Evolutionary conservation across 2,888 invertebrate genomes (phyloP), one percentile per base, ranked within the genome.

Genomic region (Tethea ocularis): DNA sequence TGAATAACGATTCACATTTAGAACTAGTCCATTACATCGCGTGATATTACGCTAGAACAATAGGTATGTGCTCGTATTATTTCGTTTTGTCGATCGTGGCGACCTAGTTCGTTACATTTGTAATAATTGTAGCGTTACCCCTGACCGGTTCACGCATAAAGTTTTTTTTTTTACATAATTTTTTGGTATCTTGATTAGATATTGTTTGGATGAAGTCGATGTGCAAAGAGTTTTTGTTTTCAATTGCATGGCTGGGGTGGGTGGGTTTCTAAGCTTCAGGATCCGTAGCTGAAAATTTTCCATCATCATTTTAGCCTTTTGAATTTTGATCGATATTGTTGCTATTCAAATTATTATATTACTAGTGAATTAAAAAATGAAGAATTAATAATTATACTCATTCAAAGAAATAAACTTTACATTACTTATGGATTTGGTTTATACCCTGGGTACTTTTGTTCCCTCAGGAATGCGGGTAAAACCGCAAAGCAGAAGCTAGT

Each of bases 71-170:
- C 56, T 54, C 51, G 57, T 52, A 63, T 66, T 66, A 61, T 56
- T 57, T 59, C 36, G 60, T 56, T 57, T 57, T 59, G 54, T 57
- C 60, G 61, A 59, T 61, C 62, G 61, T 61, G 38, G 23, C 64
- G 70, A 68, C 70, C 70, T 58, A 68, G 54, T 58, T 70, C 17
- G 57, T 64, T 63, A 66, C 63, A 59, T 67, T 38, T 60, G 26
- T 59, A 29, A 36, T 46, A 10, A 15, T 17, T 20, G 20, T 46
- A 46, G 46, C 46, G 46, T 46, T 69, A 74, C 65, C 74, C 74
- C 74, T 73, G 72, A 73, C 72, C 70, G 66, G 74, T 51, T 6
- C 72, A 72, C 68, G 72, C 70, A 46, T 46, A 17, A 10, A 20
- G 7, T 8, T 36, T 36, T 3, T 46, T 38, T 10, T 20, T 46